These are phyloP conservation scores for Sigmodon hispidus DNA, from an alignment of 2,113 vertebrate species.

Conservation along the genomic window DNA sequence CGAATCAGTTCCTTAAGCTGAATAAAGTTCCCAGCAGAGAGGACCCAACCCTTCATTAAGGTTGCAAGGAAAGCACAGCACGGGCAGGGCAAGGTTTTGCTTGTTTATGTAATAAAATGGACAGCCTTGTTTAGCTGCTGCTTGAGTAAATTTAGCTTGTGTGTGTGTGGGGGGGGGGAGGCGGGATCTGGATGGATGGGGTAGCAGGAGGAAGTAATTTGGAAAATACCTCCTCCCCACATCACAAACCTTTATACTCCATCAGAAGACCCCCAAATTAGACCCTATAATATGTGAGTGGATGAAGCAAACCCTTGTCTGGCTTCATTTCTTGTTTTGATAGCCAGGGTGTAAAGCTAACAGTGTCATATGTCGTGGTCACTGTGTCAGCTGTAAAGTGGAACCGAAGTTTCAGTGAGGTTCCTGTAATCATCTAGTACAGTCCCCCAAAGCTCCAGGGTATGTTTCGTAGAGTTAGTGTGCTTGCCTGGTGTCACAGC, in stretches of 20 bases:
- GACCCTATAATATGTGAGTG: not conserved
- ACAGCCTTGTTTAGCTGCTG: constrained; percentile 37
- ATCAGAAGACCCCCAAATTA: constrained; percentile 29
- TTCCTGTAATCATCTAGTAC: not conserved
- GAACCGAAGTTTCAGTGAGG: not conserved
- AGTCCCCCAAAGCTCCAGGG: not conserved
- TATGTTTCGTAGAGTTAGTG: not conserved
- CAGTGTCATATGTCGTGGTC: constrained; percentile 1
- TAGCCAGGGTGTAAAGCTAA: constrained; percentile 56
- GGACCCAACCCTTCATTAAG: constrained; percentile 36
- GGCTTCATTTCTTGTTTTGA: constrained; percentile 63
- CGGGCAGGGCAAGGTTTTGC: constrained; percentile 52
- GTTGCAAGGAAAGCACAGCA: constrained; percentile 35
- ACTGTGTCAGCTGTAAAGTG: constrained; percentile 25
- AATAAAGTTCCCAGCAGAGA: constrained; percentile 14
- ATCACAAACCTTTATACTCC: constrained; percentile 26
- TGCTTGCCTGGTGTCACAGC: not conserved
- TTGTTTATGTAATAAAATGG: constrained; percentile 52
- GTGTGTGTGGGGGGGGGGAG: too few relatives aligned
- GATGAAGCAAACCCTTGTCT: constrained; percentile 20
- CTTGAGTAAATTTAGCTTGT: constrained; percentile 50
- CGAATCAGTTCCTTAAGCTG: constrained; percentile 28
- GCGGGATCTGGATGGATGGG: too few relatives aligned
- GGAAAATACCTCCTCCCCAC: constrained; percentile 42
- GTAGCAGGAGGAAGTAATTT: constrained; percentile 43